Evolutionary conservation across 2,797 vertebrate species (phyloP), one percentile per base, ranked within the genome.

Genomic region (Harpagifer antarcticus): DNA sequence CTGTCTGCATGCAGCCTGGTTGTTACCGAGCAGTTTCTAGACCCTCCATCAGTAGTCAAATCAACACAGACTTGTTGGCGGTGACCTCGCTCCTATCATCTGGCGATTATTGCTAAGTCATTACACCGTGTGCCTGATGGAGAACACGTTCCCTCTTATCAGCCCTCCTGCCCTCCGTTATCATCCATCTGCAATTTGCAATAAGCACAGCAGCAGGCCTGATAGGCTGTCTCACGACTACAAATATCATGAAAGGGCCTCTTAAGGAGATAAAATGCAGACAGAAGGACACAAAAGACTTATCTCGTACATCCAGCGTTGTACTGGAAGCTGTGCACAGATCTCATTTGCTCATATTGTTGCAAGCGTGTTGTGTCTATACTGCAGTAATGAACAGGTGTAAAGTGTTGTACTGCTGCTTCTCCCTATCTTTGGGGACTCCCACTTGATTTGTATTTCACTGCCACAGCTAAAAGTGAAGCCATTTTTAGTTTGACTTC

Each of bases 11-110:
- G 74, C 79, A 76, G 59, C 72, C 55, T 59, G 61, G 59, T 83
- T 89, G 85, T 90, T 87, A 81, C 82, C 0, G 63, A 84, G 78
- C 78, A 79, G 65, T 78, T 85, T 37, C 88, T 53, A 66, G 79
- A 86, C 74, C 74, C 61, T 42, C 61, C 69, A 58, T 79, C 82
- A 68, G 71, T 56, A 89, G 84, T 86, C 86, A 86, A 54, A 82
- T 81, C 71, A 81, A 76, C 78, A 71, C 72, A 44, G 63, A 63
- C 74, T 76, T 73, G 77, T 42, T 85, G 58, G 71, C 64, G 19
- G 77, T 27, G 42, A 60, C 69, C 68, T 78, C 20, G 15, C 69
- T 79, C 57, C 76, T 88, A 79, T 85, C 83, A 74, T 80, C 57
- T 48, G 19, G 9, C 33, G 14, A 86, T 85, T 78, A 85, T 69